Conservation (phyloP, 2,888 invertebrate species). For the Sarcophaga rosellei region DNA sequence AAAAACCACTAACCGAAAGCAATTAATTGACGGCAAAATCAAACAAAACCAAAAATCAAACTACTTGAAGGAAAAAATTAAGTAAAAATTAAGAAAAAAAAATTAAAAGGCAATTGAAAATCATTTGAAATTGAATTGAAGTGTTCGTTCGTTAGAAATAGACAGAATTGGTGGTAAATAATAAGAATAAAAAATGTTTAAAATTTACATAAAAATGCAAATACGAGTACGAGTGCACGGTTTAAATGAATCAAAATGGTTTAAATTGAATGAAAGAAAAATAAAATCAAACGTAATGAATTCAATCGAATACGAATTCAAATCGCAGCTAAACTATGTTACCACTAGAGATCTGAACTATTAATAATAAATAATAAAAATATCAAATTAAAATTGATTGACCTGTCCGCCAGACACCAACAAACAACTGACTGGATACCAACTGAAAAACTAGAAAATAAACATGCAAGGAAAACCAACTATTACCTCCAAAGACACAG, state of each 20-base stretch:
- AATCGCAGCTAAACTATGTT: background rate
- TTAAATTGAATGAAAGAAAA: background rate
- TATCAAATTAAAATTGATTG: constrained; percentile 67
- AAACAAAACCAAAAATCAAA: constrained; percentile 10
- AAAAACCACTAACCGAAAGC: constrained; percentile 5
- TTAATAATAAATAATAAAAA: constrained; percentile 67
- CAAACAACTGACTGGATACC: background rate
- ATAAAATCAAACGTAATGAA: background rate
- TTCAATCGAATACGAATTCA: background rate
- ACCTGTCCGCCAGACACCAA: constrained; percentile 50
- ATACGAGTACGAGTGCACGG: constrained; percentile 24
- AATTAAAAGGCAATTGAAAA: background rate
- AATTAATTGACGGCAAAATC: constrained; percentile 43
- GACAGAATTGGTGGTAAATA: constrained; percentile 20
- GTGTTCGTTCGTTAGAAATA: constrained; percentile 6
- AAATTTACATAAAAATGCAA: constrained; percentile 60
- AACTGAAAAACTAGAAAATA: background rate
- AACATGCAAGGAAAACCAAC: background rate
- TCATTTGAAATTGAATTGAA: background rate
- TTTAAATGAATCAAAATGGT: too few relatives aligned
- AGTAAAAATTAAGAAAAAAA: background rate
- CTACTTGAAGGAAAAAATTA: background rate
- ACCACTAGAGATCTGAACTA: constrained; percentile 26
- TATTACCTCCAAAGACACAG: background rate
- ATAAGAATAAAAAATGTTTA: background rate